Evolutionary conservation across 2,888 invertebrate genomes (phyloP).

Genomic region (Zele albiditarsus): DNA sequence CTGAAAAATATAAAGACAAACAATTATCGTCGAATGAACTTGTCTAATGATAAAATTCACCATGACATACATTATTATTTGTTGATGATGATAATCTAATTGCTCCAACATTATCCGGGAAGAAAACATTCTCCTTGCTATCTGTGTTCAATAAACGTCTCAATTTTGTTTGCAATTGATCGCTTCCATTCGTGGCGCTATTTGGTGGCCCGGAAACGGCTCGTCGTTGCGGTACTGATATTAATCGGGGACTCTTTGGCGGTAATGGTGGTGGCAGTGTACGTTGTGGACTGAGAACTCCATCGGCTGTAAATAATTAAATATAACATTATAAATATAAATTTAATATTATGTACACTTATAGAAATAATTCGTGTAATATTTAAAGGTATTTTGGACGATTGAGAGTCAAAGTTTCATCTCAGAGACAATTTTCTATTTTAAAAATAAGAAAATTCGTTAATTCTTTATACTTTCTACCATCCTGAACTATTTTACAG

Average conservation of each 20-base stretch:
- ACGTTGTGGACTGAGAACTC: conserved; percentile 66
- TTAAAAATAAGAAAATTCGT: too few relatives aligned
- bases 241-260: conserved; percentile 76
- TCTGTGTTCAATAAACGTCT: conserved; percentile 84
- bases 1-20: conserved; percentile 49
- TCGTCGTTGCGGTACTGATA: conserved; percentile 70
- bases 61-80: conserved; percentile 56
- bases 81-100: conserved; percentile 30
- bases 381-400: too few relatives aligned
- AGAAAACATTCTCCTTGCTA: conserved; percentile 81
- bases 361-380: too few relatives aligned
- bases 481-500: too few relatives aligned
- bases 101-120: conserved; percentile 70
- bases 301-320: conserved; percentile 56
- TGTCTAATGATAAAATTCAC: conserved; percentile 67
- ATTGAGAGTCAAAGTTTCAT: too few relatives aligned
- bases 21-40: conserved; percentile 58
- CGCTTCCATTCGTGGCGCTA: conserved; percentile 72
- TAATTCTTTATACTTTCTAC: too few relatives aligned
- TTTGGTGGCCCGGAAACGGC: conserved; percentile 66
- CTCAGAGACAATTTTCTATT: too few relatives aligned
- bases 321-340: not conserved
- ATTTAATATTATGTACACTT: too few relatives aligned
- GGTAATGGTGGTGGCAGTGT: conserved; percentile 71
- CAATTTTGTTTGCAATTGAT: conserved; percentile 85